Base-by-base conservation (phyloP, 2,888 invertebrate genomes). In the Melitaea athalia region DNA sequence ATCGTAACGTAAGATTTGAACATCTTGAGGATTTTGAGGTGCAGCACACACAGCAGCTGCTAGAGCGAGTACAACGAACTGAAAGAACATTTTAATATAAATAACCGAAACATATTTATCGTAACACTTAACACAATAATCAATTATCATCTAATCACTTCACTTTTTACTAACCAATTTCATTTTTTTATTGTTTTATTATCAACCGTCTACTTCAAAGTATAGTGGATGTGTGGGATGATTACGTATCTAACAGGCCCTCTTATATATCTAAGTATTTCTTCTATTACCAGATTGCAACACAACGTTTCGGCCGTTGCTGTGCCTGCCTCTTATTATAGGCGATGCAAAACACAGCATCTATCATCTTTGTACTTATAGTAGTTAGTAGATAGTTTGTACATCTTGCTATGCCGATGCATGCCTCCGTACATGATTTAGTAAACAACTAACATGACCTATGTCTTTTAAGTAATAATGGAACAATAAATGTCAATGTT, bases 1-100 rank as follows among this genome's bases (percentile, higher is more conserved):
- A 55, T 95, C 95, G 78, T 94, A 94, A 72, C 94, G 93, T 61
- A 95, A 74, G 72, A 95, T 91, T 78, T 94, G 93, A 3, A 94
- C 95, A 76, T 95, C 94, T 80, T 93, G 86, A 8, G 76, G 84
- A 71, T 83, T 86, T 70, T 84, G 91, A 8, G 91, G 91, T 59
- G 92, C 91, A 50, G 90, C 87, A 64, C 76, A 79, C n/a, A 80
- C 86, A 60, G 76, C 84, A 59, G 86, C 86, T 12, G 86, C 74
- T 71, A 91, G 65, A 60, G 80, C 81, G 50, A 91, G 75, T 64
- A 89, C 77, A 72, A 89, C 75, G 71, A 89, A 82, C 92, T 92
- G 91, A 82, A 91, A 75, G 88, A 73, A 84, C 81, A 75, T 75
- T 65, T 61, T 72, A 64, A 63, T 70, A 59, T 43, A 31, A 33